phyloP scores from a whole-genome alignment of 2,888 invertebrate genomes.

The Chouioia cunea region DNA sequence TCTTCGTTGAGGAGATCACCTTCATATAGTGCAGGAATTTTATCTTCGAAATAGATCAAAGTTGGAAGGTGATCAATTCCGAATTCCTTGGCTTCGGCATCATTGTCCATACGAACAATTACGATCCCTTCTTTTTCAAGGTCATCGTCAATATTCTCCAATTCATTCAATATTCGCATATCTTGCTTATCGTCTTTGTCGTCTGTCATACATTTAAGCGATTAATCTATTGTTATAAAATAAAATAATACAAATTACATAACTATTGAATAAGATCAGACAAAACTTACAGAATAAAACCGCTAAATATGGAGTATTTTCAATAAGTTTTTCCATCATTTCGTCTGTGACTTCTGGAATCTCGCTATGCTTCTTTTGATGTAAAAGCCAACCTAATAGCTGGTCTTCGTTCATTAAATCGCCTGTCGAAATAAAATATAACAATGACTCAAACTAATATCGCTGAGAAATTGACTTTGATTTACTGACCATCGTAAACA shows the following conservation, averaged over 20 bases:
- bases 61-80: conserved; percentile 90
- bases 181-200: conserved; percentile 92
- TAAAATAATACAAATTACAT: not conserved
- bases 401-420: conserved; percentile 92
- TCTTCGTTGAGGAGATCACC: conserved; percentile 93
- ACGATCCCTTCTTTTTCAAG: conserved; percentile 90
- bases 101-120: conserved; percentile 90
- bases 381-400: conserved; percentile 88
- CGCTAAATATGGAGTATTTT: conserved; percentile 83
- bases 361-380: conserved; percentile 91
- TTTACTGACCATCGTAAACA: conserved; percentile 71
- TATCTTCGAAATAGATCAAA: conserved; percentile 90
- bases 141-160: conserved; percentile 94
- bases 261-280: not conserved
- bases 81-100: conserved; percentile 89
- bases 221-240: not conserved
- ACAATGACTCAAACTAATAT: not conserved
- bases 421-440: conserved; percentile 70
- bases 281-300: conserved; percentile 88
- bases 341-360: conserved; percentile 93
- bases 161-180: conserved; percentile 86
- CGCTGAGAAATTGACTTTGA: not conserved
- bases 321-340: conserved; percentile 92
- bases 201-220: conserved; percentile 71
- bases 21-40: conserved; percentile 91